These are phyloP conservation scores for Psephotus haematonotus DNA, from an alignment of 2,113 vertebrate genomes.

Conservation along the genomic window DNA sequence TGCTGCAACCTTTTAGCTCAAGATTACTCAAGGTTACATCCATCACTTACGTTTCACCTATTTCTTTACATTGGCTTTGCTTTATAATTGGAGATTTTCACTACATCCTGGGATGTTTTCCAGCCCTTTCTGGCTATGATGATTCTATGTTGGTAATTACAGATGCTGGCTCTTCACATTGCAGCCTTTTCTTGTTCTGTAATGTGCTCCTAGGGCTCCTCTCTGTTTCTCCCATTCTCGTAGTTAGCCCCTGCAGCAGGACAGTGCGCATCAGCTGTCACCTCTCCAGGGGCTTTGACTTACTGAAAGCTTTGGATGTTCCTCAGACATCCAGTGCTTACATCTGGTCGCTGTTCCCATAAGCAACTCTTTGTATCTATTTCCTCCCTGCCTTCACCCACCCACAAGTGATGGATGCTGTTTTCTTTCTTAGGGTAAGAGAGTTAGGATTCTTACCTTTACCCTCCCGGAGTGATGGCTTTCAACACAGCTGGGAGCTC, in stretches of 20 bases:
- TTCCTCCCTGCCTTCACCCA: neutral
- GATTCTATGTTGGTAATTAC: neutral
- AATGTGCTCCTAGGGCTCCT: neutral
- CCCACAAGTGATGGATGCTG: neutral
- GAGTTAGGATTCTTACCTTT: neutral
- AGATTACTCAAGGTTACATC: neutral
- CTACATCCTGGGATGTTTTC: neutral
- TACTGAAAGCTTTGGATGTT: neutral
- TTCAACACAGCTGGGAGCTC: neutral
- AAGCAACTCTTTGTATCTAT: neutral
- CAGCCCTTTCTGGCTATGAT: neutral
- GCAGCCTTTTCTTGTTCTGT: neutral
- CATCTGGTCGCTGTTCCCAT: neutral
- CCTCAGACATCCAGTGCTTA: neutral
- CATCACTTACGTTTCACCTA: neutral
- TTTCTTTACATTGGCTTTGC: neutral
- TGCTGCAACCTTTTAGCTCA: neutral
- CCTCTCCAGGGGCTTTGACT: neutral
- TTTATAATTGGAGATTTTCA: neutral
- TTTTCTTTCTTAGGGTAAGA: neutral
- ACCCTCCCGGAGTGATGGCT: neutral
- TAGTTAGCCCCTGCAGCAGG: neutral
- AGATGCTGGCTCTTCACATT: neutral
- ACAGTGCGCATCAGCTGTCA: neutral
- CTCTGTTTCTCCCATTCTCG: neutral